A percentile compares a stretch with the other conserved stretches of the same genome.
phyloP scores from a whole-genome alignment of 2,888 invertebrate species.

The Aleiodes leptofemur region DNA sequence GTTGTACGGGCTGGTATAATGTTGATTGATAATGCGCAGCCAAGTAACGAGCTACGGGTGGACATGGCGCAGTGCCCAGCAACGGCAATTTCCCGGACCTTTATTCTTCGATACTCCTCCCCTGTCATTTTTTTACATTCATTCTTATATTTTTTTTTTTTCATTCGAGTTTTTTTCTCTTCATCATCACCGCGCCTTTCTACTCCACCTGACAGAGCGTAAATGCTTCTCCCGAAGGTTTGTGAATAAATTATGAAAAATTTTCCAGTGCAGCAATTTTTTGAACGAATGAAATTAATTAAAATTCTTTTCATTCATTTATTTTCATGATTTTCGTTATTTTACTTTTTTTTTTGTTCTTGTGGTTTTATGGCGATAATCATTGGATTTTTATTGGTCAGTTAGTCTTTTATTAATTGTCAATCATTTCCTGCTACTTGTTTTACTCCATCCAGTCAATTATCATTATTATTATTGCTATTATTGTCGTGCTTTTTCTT shows the following conservation, averaged over 20 bases:
- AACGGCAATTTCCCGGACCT: slow-evolving; percentile 31
- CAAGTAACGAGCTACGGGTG: slow-evolving; percentile 36
- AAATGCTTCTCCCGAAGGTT: neutral
- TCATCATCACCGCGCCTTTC: slow-evolving; percentile 14
- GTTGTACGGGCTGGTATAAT: slow-evolving; percentile 34
- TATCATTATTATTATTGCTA: no score
- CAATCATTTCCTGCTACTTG: no score
- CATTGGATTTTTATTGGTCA: no score
- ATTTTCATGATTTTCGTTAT: no score
- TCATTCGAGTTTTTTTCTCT: neutral
- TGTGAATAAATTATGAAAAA: slow-evolving; percentile 25
- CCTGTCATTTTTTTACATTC: neutral
- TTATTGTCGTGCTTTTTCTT: no score
- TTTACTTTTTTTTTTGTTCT: no score
- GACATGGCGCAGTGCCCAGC: slow-evolving; percentile 22
- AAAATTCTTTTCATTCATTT: no score
- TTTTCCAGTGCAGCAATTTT: slow-evolving; percentile 8
- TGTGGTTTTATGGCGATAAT: no score
- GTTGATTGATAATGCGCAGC: slow-evolving; percentile 38
- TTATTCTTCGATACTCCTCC: slow-evolving; percentile 16
- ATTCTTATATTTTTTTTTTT: neutral
- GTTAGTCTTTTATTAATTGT: no score
- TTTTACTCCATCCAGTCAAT: no score
- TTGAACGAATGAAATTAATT: slow-evolving; percentile 2
- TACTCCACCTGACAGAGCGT: slow-evolving; percentile 20